Conservation (phyloP, 2,113 vertebrate genomes). For the Prionailurus viverrinus region DNA sequence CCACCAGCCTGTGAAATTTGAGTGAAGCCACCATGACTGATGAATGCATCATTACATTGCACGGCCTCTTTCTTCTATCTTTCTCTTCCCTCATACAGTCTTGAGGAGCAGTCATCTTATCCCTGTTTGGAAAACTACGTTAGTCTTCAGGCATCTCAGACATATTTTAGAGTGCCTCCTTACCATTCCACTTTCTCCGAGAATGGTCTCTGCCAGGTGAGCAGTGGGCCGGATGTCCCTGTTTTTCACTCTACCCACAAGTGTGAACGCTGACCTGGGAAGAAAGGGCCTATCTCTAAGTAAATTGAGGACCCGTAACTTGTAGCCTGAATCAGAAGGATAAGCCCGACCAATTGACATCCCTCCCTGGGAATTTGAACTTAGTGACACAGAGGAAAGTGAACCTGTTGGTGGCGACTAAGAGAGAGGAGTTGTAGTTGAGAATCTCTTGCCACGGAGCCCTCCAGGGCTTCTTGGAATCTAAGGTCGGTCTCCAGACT, state of each 20-base stretch:
- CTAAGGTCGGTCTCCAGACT: background rate
- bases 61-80: background rate
- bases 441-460: background rate
- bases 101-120: background rate
- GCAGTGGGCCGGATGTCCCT: background rate
- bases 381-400: background rate
- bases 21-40: background rate
- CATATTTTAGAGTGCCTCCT: background rate
- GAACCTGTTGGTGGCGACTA: background rate
- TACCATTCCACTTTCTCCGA: background rate
- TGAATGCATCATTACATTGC: background rate
- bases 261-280: background rate
- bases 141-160: background rate
- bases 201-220: background rate
- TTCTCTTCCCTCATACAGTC: background rate
- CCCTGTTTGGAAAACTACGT: background rate
- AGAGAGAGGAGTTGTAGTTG: background rate
- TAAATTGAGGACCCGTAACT: background rate
- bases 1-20: background rate
- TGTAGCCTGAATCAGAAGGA: background rate
- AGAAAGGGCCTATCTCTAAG: background rate
- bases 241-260: background rate
- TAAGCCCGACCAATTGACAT: background rate
- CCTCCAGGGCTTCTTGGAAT: background rate
- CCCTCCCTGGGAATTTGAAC: background rate